Percentiles rank a stretch among this genome's conserved stretches.
Conservation (phyloP, 1,140 invertebrate species). For the Drosophila serrata region DNA sequence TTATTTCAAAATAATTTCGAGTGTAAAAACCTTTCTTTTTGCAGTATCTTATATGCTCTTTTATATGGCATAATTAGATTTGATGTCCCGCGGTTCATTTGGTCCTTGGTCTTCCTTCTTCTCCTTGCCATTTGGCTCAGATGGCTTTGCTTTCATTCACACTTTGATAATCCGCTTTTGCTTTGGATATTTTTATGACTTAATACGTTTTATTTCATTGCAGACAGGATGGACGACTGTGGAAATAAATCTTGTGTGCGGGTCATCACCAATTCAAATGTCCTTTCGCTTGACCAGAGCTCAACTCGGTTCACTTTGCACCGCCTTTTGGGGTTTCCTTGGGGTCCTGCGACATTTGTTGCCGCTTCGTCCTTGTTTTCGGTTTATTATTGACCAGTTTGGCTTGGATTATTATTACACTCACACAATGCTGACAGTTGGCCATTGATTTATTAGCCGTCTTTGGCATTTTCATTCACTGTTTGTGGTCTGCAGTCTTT, state of each 20-base stretch:
- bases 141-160: slow-evolving; percentile 57
- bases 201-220: slow-evolving; percentile 82
- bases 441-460: slow-evolving; percentile 78
- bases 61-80: slow-evolving; percentile 80
- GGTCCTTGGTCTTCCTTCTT: slow-evolving; percentile 14
- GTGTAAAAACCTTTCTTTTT: slow-evolving; percentile 7
- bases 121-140: slow-evolving; percentile 20
- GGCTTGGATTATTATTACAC: slow-evolving; percentile 76
- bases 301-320: slow-evolving; percentile 45
- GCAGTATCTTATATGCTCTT: slow-evolving; percentile 19
- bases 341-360: slow-evolving; percentile 70
- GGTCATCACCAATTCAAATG: slow-evolving; percentile 80
- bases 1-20: background rate
- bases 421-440: slow-evolving; percentile 80
- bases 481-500: slow-evolving; percentile 54
- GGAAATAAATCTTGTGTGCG: slow-evolving; percentile 74
- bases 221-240: slow-evolving; percentile 43
- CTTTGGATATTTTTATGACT: slow-evolving; percentile 74
- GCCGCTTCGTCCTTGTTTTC: slow-evolving; percentile 48
- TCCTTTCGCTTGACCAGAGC: slow-evolving; percentile 72
- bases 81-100: slow-evolving; percentile 65
- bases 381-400: slow-evolving; percentile 81
- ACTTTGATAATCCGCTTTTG: slow-evolving; percentile 78
- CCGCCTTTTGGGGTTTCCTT: slow-evolving; percentile 30
- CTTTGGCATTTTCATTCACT: slow-evolving; percentile 57